A percentile compares a stretch with the other conserved stretches of the same genome.
phyloP scores from a whole-genome alignment of 2,888 invertebrate genomes.

The Chrysotoxum bicinctum region DNA sequence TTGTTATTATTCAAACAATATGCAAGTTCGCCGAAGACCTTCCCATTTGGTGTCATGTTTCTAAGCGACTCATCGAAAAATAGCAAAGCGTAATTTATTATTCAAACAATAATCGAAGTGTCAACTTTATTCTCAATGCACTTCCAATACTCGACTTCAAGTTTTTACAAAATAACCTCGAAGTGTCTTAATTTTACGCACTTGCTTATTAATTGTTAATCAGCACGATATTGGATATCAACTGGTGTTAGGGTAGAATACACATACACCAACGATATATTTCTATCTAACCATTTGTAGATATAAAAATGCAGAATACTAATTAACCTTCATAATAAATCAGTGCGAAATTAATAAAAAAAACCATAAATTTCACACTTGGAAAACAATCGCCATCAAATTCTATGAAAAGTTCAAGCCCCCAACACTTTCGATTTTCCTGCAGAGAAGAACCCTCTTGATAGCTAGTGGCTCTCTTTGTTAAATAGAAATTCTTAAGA shows the following conservation, averaged over 20 bases:
- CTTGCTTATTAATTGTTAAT: slow-evolving; percentile 38
- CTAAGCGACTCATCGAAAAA: slow-evolving; percentile 17
- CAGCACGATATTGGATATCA: slow-evolving; percentile 57
- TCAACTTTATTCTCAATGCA: slow-evolving; percentile 33
- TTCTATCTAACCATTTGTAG: background rate
- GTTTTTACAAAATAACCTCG: background rate
- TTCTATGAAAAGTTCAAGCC: slow-evolving; percentile 1
- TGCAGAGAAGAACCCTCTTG: background rate
- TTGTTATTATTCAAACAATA: slow-evolving; percentile 13
- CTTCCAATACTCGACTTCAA: slow-evolving; percentile 1
- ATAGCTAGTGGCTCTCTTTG: slow-evolving; percentile 14
- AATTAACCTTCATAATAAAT: slow-evolving; percentile 18
- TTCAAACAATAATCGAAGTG: slow-evolving; percentile 31
- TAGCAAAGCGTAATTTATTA: background rate
- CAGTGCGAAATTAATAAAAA: slow-evolving; percentile 12
- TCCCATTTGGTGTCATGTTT: slow-evolving; percentile 24
- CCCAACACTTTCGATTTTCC: slow-evolving; percentile 11
- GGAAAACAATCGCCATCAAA: background rate
- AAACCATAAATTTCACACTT: slow-evolving; percentile 15
- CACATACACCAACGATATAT: background rate
- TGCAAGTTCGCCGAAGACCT: background rate
- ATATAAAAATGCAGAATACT: background rate
- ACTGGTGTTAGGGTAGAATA: background rate
- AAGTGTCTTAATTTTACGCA: slow-evolving; percentile 33
- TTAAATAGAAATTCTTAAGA: slow-evolving; percentile 29